These are phyloP conservation scores for Pongo pygmaeus DNA, from an alignment of 2,113 vertebrate genomes.

Conservation along the genomic window DNA sequence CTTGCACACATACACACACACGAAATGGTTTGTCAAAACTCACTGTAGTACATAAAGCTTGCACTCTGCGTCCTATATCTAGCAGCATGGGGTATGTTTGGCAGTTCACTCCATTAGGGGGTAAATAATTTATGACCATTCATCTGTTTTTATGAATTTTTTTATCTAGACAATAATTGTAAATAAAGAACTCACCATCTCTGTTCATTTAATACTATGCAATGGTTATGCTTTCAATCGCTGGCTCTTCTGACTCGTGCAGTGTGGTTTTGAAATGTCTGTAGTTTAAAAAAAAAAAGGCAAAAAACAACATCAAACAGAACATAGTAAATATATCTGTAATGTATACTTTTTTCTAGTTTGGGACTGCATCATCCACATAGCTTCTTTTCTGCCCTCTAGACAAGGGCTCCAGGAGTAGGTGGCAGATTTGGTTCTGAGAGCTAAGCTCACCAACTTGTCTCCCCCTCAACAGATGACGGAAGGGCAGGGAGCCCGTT, in stretches of 20 bases:
- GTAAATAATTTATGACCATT: constrained; percentile 96
- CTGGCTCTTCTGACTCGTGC: constrained; percentile 88
- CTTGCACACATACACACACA: background rate
- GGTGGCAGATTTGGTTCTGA: constrained; percentile 73
- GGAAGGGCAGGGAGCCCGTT: too few species aligned
- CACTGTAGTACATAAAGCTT: constrained; percentile 95
- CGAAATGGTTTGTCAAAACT: constrained; percentile 86
- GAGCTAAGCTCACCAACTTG: constrained; percentile 86
- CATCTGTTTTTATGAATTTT: constrained; percentile 99
- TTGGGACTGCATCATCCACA: constrained; percentile 87
- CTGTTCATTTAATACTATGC: constrained; percentile 99
- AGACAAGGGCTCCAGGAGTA: constrained; percentile 90
- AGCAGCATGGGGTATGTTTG: constrained; percentile 98
- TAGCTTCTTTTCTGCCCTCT: constrained; percentile 87
- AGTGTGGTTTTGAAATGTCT: constrained; percentile 96
- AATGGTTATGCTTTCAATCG: constrained; percentile 98
- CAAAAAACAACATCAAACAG: background rate
- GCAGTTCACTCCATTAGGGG: constrained; percentile 96
- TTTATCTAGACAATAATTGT: constrained; percentile 99
- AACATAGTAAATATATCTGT: constrained; percentile 80
- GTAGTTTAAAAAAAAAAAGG: constrained; percentile 88
- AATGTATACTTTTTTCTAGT: constrained; percentile 93
- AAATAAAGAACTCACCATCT: constrained; percentile 99
- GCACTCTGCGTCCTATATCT: constrained; percentile 95
- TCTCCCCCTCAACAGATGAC: background rate